Percentiles rank a stretch among this genome's conserved stretches.
These are phyloP conservation scores for Asbolus verrucosus DNA, from an alignment of 1,140 invertebrate genomes.

Conservation along the genomic window DNA sequence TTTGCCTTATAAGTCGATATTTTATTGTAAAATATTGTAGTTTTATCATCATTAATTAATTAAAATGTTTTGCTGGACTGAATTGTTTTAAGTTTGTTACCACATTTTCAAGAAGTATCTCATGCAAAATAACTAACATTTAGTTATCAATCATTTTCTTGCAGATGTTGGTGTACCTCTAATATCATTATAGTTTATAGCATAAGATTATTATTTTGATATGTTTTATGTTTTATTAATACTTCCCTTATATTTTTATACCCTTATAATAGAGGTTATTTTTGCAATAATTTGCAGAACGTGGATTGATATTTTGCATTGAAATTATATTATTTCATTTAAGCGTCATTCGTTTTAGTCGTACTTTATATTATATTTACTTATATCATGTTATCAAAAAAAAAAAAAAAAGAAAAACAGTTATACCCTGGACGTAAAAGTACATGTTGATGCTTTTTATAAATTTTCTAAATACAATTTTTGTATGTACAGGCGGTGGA, in stretches of 20 bases:
- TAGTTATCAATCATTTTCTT: slow-evolving; percentile 46
- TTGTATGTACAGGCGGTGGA: no score
- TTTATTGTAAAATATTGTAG: slow-evolving; percentile 36
- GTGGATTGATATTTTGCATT: no score
- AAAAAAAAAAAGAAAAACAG: no score
- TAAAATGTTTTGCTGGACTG: slow-evolving; percentile 39
- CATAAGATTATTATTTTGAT: slow-evolving; percentile 37
- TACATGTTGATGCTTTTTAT: no score
- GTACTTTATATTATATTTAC: no score
- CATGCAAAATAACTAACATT: slow-evolving; percentile 35
- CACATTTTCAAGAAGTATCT: slow-evolving; percentile 39
- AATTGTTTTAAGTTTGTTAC: slow-evolving; percentile 36
- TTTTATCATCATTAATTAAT: slow-evolving; percentile 24
- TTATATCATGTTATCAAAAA: no score
- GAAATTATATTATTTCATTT: no score
- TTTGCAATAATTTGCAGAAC: no score
- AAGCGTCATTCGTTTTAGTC: no score
- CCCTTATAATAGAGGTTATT: slow-evolving; percentile 12
- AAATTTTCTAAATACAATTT: no score
- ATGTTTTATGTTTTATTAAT: slow-evolving; percentile 43
- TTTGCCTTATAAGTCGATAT: slow-evolving; percentile 19
- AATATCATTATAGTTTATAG: slow-evolving; percentile 42
- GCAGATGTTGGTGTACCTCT: slow-evolving; percentile 40
- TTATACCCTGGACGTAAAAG: no score
- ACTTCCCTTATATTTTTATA: slow-evolving; percentile 41